Evolutionary conservation across 2,113 vertebrate species (phyloP), one percentile per base, ranked within the genome.

Genomic region (Balaenoptera acutorostrata): DNA sequence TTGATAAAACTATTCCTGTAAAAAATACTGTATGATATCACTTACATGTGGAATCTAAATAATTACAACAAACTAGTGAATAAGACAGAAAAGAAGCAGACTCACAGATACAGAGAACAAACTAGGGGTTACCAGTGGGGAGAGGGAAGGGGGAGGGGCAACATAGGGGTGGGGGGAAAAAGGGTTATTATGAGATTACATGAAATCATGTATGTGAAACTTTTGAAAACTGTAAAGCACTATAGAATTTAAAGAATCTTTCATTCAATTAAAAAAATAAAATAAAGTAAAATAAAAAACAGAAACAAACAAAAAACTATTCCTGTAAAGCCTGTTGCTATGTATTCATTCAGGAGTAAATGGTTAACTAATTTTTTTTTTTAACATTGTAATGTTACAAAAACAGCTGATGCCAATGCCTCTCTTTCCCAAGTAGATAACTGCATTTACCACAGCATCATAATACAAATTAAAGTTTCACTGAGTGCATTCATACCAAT

Each of bases 401-500:
- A 84, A 64, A 49, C 3, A 33, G 25, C 55, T 41, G 9, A 59
- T 75, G 8, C 10, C 14, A 10, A 49, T 5, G 1, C 6, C 4
- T 95, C 7, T 96, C 29, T 93, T 41, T 81, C 36, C 49, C 27
- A 77, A 93, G 59, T 36, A 77, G 21, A 41, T 39, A 41, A 81
- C 31, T 90, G 41, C 5, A 5, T 25, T 68, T 85, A 6, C 61
- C 39, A 95, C 41, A 77, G 18, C 1, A 44, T 68, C n/a, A 88
- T 86, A 77, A 69, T 84, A n/a, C 39, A 88, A 93, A 90, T 83
- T 89, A 75, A 90, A 83, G 33, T 75, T 52, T 84, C 44, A 81
- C 33, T 81, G 36, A 41, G 72, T 80, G 61, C 1, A 64, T 90
- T 94, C 20, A 25, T 72, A 61, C 66, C 55, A 93, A 91, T 64